Conservation (phyloP, 2,888 invertebrate genomes). For the Nudaria mundana region DNA sequence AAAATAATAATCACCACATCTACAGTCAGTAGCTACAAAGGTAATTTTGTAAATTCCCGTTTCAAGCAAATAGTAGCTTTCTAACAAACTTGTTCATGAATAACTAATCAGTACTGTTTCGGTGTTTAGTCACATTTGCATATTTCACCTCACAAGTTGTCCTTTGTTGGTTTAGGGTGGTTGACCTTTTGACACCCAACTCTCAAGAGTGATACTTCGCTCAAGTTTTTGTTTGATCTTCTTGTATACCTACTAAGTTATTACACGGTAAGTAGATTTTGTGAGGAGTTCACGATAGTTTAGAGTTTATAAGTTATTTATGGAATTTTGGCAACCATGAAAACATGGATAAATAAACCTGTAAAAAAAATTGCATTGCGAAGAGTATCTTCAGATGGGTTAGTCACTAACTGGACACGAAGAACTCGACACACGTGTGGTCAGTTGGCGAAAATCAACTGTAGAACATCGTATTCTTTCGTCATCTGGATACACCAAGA, state of each 20-base stretch:
- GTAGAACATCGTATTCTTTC: no score
- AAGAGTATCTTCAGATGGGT: no score
- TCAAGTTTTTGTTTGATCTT: constrained; percentile 19
- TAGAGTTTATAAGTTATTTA: background rate
- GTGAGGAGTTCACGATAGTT: background rate
- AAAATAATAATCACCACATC: no score
- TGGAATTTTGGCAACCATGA: background rate
- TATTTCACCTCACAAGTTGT: constrained; percentile 17
- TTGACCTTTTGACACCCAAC: constrained; percentile 35
- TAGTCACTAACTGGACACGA: no score
- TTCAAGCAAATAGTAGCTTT: constrained; percentile 3
- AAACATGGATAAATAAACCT: background rate
- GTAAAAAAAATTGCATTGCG: no score
- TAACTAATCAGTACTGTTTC: constrained; percentile 22
- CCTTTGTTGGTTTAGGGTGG: constrained; percentile 33
- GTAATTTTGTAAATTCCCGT: background rate
- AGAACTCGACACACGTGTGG: no score
- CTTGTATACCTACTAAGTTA: constrained; percentile 9
- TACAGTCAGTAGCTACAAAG: background rate
- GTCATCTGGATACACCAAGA: no score
- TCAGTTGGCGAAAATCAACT: no score
- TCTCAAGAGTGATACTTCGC: constrained; percentile 13
- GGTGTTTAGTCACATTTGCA: constrained; percentile 40
- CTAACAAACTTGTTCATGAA: constrained; percentile 15
- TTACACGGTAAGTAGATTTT: constrained; percentile 13